phyloP scores from a whole-genome alignment of 2,888 invertebrate genomes.

The Phortica okadai region DNA sequence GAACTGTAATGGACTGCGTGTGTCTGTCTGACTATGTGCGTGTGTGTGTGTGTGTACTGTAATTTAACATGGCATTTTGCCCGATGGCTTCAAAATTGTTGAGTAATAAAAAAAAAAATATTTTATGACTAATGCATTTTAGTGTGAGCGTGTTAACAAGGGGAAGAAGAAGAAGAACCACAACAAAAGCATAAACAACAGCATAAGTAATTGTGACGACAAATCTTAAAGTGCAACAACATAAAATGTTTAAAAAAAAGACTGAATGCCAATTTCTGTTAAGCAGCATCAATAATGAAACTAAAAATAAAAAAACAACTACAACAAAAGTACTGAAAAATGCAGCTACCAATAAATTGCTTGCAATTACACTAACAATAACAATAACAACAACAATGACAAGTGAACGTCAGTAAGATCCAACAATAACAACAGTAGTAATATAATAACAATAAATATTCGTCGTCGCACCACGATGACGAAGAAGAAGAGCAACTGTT shows the following conservation, averaged over 20 bases:
- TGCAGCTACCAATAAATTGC: constrained; percentile 60
- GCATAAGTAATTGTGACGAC: background rate
- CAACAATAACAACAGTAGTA: constrained; percentile 35
- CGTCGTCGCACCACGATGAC: too few relatives aligned
- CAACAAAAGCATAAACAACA: background rate
- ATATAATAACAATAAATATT: constrained; percentile 20
- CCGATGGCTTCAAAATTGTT: background rate
- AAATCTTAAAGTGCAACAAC: constrained; percentile 14
- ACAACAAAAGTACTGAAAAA: constrained; percentile 42
- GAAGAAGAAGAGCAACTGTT: background rate
- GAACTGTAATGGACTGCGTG: background rate
- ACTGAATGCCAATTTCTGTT: background rate
- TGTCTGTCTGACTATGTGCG: too few relatives aligned
- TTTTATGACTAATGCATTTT: background rate
- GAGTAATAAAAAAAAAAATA: background rate
- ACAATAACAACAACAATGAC: constrained; percentile 36
- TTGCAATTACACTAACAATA: constrained; percentile 36
- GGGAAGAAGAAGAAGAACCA: background rate
- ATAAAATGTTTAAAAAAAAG: background rate
- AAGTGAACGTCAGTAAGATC: constrained; percentile 18
- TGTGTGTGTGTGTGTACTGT: background rate
- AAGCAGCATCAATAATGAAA: background rate
- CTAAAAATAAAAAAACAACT: background rate
- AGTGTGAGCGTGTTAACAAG: background rate
- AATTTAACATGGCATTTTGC: background rate